Percentiles rank a stretch among this genome's conserved stretches.
Conservation (phyloP, 2,113 vertebrate genomes). For the Callospermophilus lateralis region DNA sequence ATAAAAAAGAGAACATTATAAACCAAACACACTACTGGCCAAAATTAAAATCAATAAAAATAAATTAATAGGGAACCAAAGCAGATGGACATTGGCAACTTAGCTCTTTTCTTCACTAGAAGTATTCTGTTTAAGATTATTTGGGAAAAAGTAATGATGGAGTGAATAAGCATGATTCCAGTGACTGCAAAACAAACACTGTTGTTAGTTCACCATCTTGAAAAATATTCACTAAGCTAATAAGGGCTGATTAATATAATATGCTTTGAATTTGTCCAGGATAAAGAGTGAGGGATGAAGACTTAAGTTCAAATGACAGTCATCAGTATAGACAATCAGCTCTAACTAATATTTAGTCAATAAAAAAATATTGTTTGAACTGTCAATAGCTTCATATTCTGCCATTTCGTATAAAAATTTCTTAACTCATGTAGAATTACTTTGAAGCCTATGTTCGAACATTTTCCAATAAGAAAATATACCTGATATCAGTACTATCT, state of each 20-base stretch:
- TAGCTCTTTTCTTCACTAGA: neutral
- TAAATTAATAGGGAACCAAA: constrained; percentile 59
- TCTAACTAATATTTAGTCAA: neutral
- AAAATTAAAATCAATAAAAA: constrained; percentile 5
- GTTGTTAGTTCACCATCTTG: neutral
- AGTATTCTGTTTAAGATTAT: constrained; percentile 45
- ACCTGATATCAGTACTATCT: neutral
- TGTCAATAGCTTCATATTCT: neutral
- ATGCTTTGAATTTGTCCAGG: neutral
- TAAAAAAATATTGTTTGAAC: neutral
- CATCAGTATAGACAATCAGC: neutral
- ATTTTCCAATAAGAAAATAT: neutral
- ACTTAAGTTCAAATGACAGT: neutral
- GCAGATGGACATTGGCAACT: neutral
- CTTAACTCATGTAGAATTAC: neutral
- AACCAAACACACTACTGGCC: constrained; percentile 11
- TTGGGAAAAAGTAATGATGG: neutral
- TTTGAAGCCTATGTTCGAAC: neutral
- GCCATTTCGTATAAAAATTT: neutral
- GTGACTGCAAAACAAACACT: neutral
- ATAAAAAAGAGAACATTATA: neutral
- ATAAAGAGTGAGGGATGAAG: constrained; percentile 1
- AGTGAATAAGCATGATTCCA: neutral
- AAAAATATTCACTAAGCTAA: constrained; percentile 51
- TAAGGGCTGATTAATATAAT: neutral